Evolutionary conservation across 1,140 invertebrate genomes (phyloP), one percentile per base, ranked within the genome.

Genomic region (Carposina sasakii): DNA sequence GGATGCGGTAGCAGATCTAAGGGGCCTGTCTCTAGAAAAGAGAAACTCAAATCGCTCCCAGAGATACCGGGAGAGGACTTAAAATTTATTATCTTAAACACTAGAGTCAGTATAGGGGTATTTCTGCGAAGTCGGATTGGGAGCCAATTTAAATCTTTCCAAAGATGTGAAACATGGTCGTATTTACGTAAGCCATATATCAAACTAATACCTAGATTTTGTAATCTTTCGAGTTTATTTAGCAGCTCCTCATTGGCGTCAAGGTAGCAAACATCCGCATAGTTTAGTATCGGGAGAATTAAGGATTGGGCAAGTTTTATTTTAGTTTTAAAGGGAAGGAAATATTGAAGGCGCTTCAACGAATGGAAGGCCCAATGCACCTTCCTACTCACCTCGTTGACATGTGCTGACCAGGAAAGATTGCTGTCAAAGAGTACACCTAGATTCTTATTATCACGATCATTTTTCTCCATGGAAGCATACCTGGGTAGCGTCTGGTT

Each of bases 151-250:
- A 42, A 23, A n/a, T 24, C n/a, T 12, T 20, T n/a, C 8, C 40
- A 23, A 42, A 23, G 16, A n/a, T 36, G n/a, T 9, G 40, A 42
- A 9, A 42, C 15, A 13, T 42, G 40, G n/a, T 42, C 40, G 15
- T 15, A 42, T 42, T 42, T 42, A 42, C 40, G 40, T 2, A 42
- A 13, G 10, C 40, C 40, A 15, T n/a, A 42, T n/a, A 42, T 42
- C 23, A 23, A 42, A 24, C 40, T 42, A 6, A 42, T 26, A 42
- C 40, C 23, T 6, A 26, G 20, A 42, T 42, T 42, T 23, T 42
- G 40, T 9, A 42, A 23, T 9, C 40, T 20, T 42, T 42, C 40
- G 13, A 42, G 22, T 42, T 42, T 42, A 42, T 10, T 42, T 6
- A 42, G 40, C 22, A 24, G 20, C 8, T 23, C 12, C 9, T 8